phyloP scores from a whole-genome alignment of 1,140 invertebrate genomes.

The Solenopsis fugax region DNA sequence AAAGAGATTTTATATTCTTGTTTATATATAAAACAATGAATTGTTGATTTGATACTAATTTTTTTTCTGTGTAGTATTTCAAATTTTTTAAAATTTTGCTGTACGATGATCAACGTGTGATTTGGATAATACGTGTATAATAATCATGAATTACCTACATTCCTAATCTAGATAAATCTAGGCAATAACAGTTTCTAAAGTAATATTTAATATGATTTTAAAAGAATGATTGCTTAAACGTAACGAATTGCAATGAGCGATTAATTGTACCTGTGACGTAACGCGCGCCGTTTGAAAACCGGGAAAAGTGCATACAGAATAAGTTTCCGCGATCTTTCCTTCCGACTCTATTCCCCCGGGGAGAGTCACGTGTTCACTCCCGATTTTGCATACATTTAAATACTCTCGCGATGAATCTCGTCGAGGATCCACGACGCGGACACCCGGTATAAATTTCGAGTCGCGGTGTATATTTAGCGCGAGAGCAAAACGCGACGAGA shows the following conservation, averaged over 20 bases:
- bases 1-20: too few species aligned
- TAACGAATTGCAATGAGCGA: neutral
- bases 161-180: neutral
- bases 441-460: conserved; percentile 52
- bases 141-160: neutral
- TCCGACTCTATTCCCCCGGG: neutral
- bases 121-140: neutral
- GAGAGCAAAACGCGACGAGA: conserved; percentile 48
- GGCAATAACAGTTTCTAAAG: neutral
- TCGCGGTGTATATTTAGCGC: conserved; percentile 41
- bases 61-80: too few species aligned
- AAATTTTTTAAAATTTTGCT: neutral
- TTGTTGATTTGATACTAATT: too few species aligned
- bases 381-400: conserved; percentile 65
- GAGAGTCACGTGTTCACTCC: conserved; percentile 22
- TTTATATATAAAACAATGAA: too few species aligned
- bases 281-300: conserved; percentile 40
- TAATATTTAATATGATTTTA: conserved; percentile 15
- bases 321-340: conserved; percentile 53
- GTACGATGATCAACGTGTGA: neutral
- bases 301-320: conserved; percentile 32
- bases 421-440: conserved; percentile 9
- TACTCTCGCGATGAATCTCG: conserved; percentile 58
- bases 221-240: conserved; percentile 14
- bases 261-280: conserved; percentile 44